A percentile compares a stretch with the other conserved stretches of the same genome.
Evolutionary conservation across 2,888 invertebrate species (phyloP).

Genomic region (Pasiphila rectangulata): DNA sequence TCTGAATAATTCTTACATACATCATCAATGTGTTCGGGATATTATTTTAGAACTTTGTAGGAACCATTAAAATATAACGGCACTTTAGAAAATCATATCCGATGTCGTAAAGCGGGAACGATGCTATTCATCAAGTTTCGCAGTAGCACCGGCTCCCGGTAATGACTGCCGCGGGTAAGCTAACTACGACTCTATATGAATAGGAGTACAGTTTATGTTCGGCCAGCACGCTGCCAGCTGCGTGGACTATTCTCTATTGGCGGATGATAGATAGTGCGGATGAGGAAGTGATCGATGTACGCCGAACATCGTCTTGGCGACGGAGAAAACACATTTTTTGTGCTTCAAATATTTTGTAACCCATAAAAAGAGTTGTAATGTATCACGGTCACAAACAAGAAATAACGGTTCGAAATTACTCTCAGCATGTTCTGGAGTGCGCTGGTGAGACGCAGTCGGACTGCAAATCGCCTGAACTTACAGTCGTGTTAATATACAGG

Average conservation of each 20-base stretch:
- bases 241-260: slow-evolving; percentile 18
- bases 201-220: slow-evolving; percentile 11
- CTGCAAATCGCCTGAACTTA: no score
- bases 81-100: slow-evolving; percentile 8
- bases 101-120: slow-evolving; percentile 8
- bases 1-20: background rate
- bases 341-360: background rate
- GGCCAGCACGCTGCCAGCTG: background rate
- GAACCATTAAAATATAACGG: slow-evolving; percentile 5
- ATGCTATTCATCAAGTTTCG: slow-evolving; percentile 14
- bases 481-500: no score
- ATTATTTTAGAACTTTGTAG: background rate
- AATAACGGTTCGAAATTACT: no score
- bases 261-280: slow-evolving; percentile 21
- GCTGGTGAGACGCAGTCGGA: no score
- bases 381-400: no score
- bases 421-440: no score
- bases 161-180: slow-evolving; percentile 16
- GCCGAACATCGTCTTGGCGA: background rate
- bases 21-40: background rate
- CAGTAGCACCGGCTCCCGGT: slow-evolving; percentile 13
- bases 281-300: slow-evolving; percentile 12
- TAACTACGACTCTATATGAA: slow-evolving; percentile 1
- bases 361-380: background rate
- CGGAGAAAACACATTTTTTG: background rate